Evolutionary conservation across 2,888 invertebrate species (phyloP).

Genomic region (Nineta flava): DNA sequence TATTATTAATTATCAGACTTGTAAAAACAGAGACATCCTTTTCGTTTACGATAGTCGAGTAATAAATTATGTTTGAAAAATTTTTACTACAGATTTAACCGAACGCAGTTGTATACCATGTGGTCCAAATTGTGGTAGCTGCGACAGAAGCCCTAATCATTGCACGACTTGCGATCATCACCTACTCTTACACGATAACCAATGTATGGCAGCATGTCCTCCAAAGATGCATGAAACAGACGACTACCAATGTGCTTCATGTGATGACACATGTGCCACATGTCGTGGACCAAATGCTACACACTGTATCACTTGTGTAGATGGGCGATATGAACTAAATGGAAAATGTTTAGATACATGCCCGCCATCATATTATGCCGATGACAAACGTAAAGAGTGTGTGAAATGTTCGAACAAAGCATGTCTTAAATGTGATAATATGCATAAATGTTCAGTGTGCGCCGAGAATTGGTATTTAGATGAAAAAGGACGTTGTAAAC

Average conservation of each 20-base stretch:
- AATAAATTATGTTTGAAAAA: neutral
- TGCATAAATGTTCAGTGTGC: conserved; percentile 58
- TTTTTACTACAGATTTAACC: neutral
- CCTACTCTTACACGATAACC: conserved; percentile 63
- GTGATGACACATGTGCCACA: conserved; percentile 65
- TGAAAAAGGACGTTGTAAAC: conserved; percentile 46
- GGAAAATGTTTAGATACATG: conserved; percentile 58
- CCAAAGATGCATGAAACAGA: conserved; percentile 69
- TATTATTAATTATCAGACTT: too few species aligned
- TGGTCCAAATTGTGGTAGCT: conserved; percentile 72
- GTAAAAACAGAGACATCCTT: too few species aligned
- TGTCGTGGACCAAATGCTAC: conserved; percentile 62
- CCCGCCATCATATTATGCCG: conserved; percentile 57
- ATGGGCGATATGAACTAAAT: conserved; percentile 51
- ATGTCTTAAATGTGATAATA: conserved; percentile 56
- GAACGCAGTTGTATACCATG: conserved; percentile 64
- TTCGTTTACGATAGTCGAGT: too few species aligned
- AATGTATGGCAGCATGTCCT: conserved; percentile 73
- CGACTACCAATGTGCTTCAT: conserved; percentile 67
- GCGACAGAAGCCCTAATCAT: conserved; percentile 64
- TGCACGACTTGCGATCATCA: conserved; percentile 84
- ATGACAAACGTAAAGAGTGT: conserved; percentile 66
- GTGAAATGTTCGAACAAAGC: conserved; percentile 56
- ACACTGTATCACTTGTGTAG: conserved; percentile 68
- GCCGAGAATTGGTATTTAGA: conserved; percentile 57